Evolutionary conservation across 1,140 invertebrate species (phyloP).

Genomic region (Drosophila sp.): DNA sequence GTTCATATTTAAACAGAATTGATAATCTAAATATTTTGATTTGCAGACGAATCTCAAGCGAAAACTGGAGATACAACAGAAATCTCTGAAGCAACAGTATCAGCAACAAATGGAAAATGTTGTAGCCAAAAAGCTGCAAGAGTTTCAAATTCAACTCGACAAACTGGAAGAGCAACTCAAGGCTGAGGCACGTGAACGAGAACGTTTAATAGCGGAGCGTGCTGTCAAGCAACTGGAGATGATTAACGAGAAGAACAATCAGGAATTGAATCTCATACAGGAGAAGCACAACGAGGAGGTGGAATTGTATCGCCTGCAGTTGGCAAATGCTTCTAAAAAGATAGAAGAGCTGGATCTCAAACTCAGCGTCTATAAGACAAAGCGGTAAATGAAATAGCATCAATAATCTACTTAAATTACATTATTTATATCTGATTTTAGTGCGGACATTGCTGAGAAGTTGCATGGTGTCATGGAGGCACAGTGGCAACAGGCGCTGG

Average conservation of each 20-base stretch:
- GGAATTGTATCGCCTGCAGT: constrained; percentile 88
- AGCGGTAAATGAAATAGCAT: constrained; percentile 61
- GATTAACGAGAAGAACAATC: constrained; percentile 90
- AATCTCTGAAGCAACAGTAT: constrained; percentile 89
- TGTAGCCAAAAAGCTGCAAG: constrained; percentile 90
- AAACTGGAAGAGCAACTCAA: constrained; percentile 88
- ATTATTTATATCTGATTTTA: constrained; percentile 7
- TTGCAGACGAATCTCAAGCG: constrained; percentile 80
- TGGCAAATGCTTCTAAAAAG: constrained; percentile 88
- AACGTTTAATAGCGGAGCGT: constrained; percentile 88
- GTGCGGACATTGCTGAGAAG: constrained; percentile 89
- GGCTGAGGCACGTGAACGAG: constrained; percentile 87
- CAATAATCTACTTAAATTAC: neutral
- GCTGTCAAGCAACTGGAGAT: constrained; percentile 89
- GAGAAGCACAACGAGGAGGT: constrained; percentile 91
- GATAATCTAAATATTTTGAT: neutral
- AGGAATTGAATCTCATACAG: constrained; percentile 90
- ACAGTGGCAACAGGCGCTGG: constrained; percentile 91
- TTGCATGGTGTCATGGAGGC: constrained; percentile 91
- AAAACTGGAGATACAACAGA: constrained; percentile 88
- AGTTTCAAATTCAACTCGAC: constrained; percentile 91
- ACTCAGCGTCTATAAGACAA: constrained; percentile 86
- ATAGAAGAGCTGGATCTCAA: constrained; percentile 87
- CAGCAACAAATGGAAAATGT: constrained; percentile 92
- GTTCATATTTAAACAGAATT: neutral